Conservation (phyloP, 2,888 invertebrate genomes). For the Aquatica leii region DNA sequence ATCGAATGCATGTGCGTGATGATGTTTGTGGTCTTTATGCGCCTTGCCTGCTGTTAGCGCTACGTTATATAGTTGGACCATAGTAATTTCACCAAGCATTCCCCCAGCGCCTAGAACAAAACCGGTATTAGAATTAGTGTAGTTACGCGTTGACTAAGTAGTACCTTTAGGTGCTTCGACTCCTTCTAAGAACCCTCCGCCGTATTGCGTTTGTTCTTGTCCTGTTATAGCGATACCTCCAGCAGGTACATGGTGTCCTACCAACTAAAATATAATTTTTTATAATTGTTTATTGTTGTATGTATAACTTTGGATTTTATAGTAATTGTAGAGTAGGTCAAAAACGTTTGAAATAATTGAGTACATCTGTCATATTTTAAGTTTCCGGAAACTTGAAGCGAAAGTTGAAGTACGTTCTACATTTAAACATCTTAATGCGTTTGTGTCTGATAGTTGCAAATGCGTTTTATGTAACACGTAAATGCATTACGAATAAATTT, state of each 20-base stretch:
- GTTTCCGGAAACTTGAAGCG: too few relatives aligned
- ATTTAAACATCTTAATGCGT: too few relatives aligned
- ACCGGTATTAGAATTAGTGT: too few relatives aligned
- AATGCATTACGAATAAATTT: too few relatives aligned
- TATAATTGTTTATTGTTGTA: too few relatives aligned
- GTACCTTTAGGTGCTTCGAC: slow-evolving; percentile 62
- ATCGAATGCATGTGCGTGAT: slow-evolving; percentile 82
- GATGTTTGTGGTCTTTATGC: slow-evolving; percentile 87
- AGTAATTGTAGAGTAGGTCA: too few relatives aligned
- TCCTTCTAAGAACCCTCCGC: slow-evolving; percentile 66
- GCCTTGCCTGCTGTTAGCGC: slow-evolving; percentile 87
- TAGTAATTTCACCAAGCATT: slow-evolving; percentile 78
- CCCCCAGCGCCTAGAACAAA: slow-evolving; percentile 67
- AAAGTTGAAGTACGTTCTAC: too few relatives aligned
- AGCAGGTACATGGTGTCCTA: slow-evolving; percentile 78
- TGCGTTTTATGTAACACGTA: too few relatives aligned
- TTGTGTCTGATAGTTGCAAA: too few relatives aligned
- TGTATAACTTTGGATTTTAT: too few relatives aligned
- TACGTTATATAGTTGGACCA: slow-evolving; percentile 81
- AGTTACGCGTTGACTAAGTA: not conserved
- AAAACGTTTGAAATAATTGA: too few relatives aligned
- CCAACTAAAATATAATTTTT: slow-evolving; percentile 72
- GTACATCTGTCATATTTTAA: too few relatives aligned
- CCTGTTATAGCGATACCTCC: slow-evolving; percentile 80
- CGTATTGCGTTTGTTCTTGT: slow-evolving; percentile 71